Evolutionary conservation across 2,888 invertebrate species (phyloP).

Genomic region (Spialia ferax): DNA sequence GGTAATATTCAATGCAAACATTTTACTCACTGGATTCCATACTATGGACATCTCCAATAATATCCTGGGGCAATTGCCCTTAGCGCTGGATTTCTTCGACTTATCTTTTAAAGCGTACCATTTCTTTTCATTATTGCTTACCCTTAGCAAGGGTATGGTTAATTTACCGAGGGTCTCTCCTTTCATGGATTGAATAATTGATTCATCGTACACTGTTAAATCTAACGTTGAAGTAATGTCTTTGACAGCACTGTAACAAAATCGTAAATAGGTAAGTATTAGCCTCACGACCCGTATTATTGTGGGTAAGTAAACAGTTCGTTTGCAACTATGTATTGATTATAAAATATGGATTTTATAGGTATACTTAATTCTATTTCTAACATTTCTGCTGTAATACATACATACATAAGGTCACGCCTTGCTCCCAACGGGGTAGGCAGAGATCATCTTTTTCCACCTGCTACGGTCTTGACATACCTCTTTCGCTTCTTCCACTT

Average conservation of each 20-base stretch:
- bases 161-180: constrained; percentile 73
- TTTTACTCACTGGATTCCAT: constrained; percentile 75
- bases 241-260: constrained; percentile 65
- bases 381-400: no score
- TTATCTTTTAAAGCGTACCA: constrained; percentile 78
- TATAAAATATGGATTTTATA: no score
- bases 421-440: no score
- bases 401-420: no score
- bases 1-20: not conserved
- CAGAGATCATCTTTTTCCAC: no score
- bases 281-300: no score
- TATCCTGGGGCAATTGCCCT: constrained; percentile 74
- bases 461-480: no score
- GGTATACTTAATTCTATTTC: no score
- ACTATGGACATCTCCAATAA: constrained; percentile 75
- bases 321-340: no score
- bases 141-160: constrained; percentile 73
- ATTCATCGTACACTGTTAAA: constrained; percentile 74
- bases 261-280: not conserved
- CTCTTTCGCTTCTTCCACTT: no score
- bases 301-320: no score
- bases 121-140: constrained; percentile 72
- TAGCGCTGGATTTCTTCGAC: constrained; percentile 65
- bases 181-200: constrained; percentile 64
- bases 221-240: constrained; percentile 77